Evolutionary conservation across 2,888 invertebrate genomes (phyloP), one percentile per base, ranked within the genome.

Genomic region (Salticus scenicus): DNA sequence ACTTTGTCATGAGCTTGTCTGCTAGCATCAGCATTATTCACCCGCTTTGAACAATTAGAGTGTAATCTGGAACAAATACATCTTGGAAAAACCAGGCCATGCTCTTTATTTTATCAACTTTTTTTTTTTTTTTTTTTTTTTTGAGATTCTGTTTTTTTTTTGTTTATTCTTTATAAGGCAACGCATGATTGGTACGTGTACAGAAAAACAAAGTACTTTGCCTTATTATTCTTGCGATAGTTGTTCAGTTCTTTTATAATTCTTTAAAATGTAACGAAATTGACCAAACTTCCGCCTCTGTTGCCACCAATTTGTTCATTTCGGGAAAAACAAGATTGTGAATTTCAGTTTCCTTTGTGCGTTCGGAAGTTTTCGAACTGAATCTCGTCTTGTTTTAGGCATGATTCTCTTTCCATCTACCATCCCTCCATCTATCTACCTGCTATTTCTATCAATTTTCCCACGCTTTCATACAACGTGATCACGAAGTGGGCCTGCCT

Each of bases 391-490:
- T 17, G 57, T 57, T 24, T 57, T 20, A 17, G 47, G 47, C 47
- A 24, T 57, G 20, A 57, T 57, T 57, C 17, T 57, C 37, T 37
- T 10, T 37, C 10, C 7, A 4, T 37, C 37, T 10, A 4, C 10
- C 37, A 4, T 10, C 37, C 37, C 37, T 37, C 37, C 37, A 7
- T 37, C 10, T 37, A 10, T 37, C 37, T 10, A n/a, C 57, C 24
- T 5, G 57, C 20, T n/a, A n/a, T n/a, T n/a, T 12, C 57, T 24
- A 57, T 17, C 57, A 57, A 31, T 41, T 66, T 78, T 80, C 80
- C 73, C 80, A 80, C 80, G 80, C 73, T 80, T 80, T 80, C 17
- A 31, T 51, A 67, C 51, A 80, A 73, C 73, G 51, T 69, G 71
- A 70, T 78, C 78, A 78, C 78, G 78, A 70, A 70, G 30, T 77